Evolutionary conservation across 2,888 invertebrate species (phyloP).

Genomic region (Microplitis deprimator): DNA sequence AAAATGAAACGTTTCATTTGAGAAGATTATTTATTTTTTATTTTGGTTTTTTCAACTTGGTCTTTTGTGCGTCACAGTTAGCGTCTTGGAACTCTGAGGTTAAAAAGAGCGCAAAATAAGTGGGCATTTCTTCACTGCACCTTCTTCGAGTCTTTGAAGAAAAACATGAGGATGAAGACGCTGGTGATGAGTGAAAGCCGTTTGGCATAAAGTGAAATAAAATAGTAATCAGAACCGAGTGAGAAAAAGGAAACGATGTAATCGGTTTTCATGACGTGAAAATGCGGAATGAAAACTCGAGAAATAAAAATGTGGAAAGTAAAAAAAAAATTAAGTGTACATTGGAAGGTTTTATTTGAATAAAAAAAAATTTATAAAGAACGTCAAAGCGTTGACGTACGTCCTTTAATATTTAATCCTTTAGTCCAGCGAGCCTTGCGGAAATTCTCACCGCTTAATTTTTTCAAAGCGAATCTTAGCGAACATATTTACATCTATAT

Average conservation of each 20-base stretch:
- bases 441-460: conserved; percentile 9
- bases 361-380: background rate
- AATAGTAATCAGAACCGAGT: background rate
- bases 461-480: conserved; percentile 21
- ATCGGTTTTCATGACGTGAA: background rate
- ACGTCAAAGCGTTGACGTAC: conserved; percentile 25
- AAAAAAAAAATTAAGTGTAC: background rate
- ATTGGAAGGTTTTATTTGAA: background rate
- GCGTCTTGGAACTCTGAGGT: background rate
- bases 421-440: conserved; percentile 23
- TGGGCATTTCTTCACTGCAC: background rate
- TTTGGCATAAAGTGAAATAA: background rate
- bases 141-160: background rate
- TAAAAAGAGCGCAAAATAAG: background rate
- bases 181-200: background rate
- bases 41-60: background rate
- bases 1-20: background rate
- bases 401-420: conserved; percentile 24
- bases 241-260: background rate
- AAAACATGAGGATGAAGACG: background rate
- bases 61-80: background rate
- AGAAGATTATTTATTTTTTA: background rate
- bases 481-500: background rate
- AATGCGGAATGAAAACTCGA: background rate
- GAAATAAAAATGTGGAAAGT: background rate